Evolutionary conservation across 2,888 invertebrate genomes (phyloP), one percentile per base, ranked within the genome.

Genomic region (Hedya salicella): DNA sequence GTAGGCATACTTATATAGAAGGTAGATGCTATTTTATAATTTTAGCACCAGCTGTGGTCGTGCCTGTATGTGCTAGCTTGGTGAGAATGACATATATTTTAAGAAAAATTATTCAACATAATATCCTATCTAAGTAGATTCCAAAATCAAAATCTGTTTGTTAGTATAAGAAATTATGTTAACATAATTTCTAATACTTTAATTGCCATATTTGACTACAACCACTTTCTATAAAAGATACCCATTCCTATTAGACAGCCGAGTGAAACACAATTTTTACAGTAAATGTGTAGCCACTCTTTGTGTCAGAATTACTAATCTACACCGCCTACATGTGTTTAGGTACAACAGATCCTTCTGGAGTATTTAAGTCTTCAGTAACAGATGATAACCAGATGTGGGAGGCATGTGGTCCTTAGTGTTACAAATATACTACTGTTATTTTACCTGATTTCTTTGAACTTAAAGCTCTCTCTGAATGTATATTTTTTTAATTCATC

Each of bases 381-480:
- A 48, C 46, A 59, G 48, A 19, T 59, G 57, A 36, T 11, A 48
- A 59, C 36, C 57, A 59, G 32, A 59, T 59, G 57, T 17, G 5
- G 19, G 19, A 4, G 3, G 16, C 50, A 50, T 30, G 32, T 50
- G 50, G 30, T 30, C 14, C 14, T 49, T 30, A 25, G 25, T 6
- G 6, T n/a, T 25, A 25, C 25, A 42, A 36, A 36, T 32, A 8
- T 0, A 36, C 36, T 36, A 1, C 11, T 11, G 9, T 36, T 36
- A 9, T 36, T 36, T 0, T 5, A 9, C 9, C 36, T 2, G 9
- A 36, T 9, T 36, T 36, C 13, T 36, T 2, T 5, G 2, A 36
- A 36, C 6, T 9, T 36, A 11, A 25, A 25, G 4, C 25, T 25
- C 25, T 25, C 25, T 25, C 25, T 25, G 4, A n/a, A n/a, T n/a